A percentile compares a stretch with the other conserved stretches of the same genome.
Conservation (phyloP, 2,888 invertebrate species). For the Drosophila affinis region DNA sequence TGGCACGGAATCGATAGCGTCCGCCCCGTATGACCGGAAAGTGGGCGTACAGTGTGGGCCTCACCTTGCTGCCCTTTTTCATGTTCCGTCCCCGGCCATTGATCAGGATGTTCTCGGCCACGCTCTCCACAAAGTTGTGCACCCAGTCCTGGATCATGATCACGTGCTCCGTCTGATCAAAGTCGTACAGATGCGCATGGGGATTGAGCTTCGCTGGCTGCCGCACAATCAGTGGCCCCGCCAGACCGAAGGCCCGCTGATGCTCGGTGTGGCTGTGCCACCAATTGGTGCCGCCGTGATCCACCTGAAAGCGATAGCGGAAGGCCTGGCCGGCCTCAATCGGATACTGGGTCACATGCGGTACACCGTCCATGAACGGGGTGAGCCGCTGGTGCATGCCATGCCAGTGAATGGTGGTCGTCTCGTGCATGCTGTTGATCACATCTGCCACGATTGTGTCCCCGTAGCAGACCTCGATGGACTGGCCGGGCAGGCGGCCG, state of each 20-base stretch:
- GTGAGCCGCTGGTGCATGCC: slow-evolving; percentile 77
- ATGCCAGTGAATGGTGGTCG: slow-evolving; percentile 81
- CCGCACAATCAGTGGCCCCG: slow-evolving; percentile 75
- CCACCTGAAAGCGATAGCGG: slow-evolving; percentile 79
- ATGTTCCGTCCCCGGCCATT: slow-evolving; percentile 78
- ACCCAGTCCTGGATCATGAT: slow-evolving; percentile 81
- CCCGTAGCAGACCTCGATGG: slow-evolving; percentile 79
- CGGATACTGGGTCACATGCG: slow-evolving; percentile 81
- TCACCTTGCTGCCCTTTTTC: slow-evolving; percentile 45
- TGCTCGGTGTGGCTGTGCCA: slow-evolving; percentile 81
- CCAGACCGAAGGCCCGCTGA: slow-evolving; percentile 79
- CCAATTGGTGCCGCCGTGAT: slow-evolving; percentile 80
- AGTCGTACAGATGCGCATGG: slow-evolving; percentile 76
- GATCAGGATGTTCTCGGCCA: slow-evolving; percentile 76
- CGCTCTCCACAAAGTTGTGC: slow-evolving; percentile 69
- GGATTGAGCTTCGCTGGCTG: slow-evolving; percentile 65
- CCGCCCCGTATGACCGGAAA: slow-evolving; percentile 75
- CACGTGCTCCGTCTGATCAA: slow-evolving; percentile 75
- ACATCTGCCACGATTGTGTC: slow-evolving; percentile 81
- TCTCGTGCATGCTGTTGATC: slow-evolving; percentile 79
- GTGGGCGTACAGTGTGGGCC: slow-evolving; percentile 71
- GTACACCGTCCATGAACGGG: slow-evolving; percentile 82
- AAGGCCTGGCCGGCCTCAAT: slow-evolving; percentile 81
- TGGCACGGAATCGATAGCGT: slow-evolving; percentile 81
- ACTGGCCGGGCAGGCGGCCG: slow-evolving; percentile 73